Evolutionary conservation across 2,113 vertebrate species (phyloP), one percentile per base, ranked within the genome.

Genomic region (Nettapus auritus): DNA sequence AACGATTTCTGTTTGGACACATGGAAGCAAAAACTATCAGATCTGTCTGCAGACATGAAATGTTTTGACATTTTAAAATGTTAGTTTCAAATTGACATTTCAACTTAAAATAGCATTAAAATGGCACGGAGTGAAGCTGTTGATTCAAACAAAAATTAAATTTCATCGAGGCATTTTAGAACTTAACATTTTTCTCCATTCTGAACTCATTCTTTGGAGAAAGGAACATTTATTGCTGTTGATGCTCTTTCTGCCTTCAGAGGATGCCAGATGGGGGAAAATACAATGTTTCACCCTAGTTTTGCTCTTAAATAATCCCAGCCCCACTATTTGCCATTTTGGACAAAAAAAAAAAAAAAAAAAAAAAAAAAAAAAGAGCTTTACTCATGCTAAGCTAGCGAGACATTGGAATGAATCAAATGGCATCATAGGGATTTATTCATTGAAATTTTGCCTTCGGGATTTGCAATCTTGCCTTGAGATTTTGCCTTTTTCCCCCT

Each of bases 61-160:
- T 95, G 96, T 97, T 96, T 95, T 97, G 95, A 97, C 96, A 92
- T 95, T 97, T 96, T 67, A 4, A 93, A 96, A 96, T 94, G 90
- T 90, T 95, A 90, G 82, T 90, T 96, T 95, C 90, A 94, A 90
- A 92, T 86, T 97, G 96, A 94, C 95, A 95, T 96, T 97, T 96
- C 90, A 70, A 87, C 88, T 90, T 86, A 88, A 96, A 97, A 88
- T 69, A 92, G 79, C 76, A 67, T 82, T 81, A 88, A 91, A 96
- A 93, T 81, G 88, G 88, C 94, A 93, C 86, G 1, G 16, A 90
- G 81, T 33, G 71, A 81, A 94, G 91, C 89, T 95, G 91, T 84
- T 90, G 89, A 84, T 94, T 92, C 83, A 60, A 93, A 89, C 86
- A 71, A 94, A 90, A 95, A 89, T 84, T 67, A 78, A 94, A 94